Evolutionary conservation across 2,113 vertebrate genomes (phyloP).

Genomic region (Excalfactoria chinensis): DNA sequence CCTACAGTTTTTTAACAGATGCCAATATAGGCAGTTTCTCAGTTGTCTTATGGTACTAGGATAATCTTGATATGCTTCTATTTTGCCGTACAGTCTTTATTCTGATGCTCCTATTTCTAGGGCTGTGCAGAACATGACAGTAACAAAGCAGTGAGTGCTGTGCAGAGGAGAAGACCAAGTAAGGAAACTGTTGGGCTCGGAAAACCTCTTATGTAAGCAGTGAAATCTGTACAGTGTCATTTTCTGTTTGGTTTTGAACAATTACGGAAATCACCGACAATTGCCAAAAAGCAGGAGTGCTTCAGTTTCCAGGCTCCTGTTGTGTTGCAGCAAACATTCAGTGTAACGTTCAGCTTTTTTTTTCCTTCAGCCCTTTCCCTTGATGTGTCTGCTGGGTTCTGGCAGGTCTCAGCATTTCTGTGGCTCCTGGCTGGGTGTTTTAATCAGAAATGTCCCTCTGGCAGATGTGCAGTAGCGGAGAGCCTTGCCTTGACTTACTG

Average conservation of each 20-base stretch:
- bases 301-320: neutral
- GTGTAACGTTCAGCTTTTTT: neutral
- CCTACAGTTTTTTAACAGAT: neutral
- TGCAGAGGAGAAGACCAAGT: slow-evolving; percentile 20
- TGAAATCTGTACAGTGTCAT: neutral
- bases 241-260: neutral
- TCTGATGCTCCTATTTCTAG: neutral
- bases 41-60: neutral
- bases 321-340: neutral
- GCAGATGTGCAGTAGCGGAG: neutral
- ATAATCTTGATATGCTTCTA: neutral
- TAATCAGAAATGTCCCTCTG: neutral
- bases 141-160: neutral
- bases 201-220: neutral
- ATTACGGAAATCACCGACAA: neutral
- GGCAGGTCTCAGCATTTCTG: neutral
- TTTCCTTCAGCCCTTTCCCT: fast-evolving
- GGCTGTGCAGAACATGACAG: neutral
- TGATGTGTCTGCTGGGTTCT: neutral
- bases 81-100: neutral
- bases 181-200: neutral
- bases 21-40: neutral
- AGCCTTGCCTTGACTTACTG: neutral
- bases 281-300: neutral
- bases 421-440: neutral